phyloP scores from a whole-genome alignment of 2,797 vertebrate species.

The Mergus octosetaceus region DNA sequence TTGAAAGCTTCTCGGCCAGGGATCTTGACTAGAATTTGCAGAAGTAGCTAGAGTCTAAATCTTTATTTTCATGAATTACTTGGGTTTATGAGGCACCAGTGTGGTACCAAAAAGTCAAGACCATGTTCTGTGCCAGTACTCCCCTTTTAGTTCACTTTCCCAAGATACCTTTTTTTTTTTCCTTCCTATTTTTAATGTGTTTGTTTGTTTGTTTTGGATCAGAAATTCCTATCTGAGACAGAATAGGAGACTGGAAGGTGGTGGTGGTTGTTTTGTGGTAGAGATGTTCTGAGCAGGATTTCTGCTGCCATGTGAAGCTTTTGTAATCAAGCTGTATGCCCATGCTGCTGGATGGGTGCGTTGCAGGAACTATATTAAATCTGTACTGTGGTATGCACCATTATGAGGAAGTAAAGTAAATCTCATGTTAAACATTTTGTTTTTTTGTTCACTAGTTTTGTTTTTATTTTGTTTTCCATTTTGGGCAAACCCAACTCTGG shows the following conservation, averaged over 20 bases:
- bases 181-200: not conserved
- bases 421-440: not conserved
- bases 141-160: not conserved
- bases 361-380: not conserved
- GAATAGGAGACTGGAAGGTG: not conserved
- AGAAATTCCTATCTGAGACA: not conserved
- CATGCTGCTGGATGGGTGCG: not conserved
- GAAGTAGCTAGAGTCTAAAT: not conserved
- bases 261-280: not conserved
- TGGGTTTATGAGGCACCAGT: not conserved
- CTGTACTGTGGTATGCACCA: not conserved
- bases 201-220: not conserved
- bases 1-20: slow-evolving; percentile 2
- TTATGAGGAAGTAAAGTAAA: not conserved
- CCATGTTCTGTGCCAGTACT: not conserved
- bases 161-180: not conserved
- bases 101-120: not conserved
- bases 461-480: not conserved
- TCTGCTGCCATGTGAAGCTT: not conserved
- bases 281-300: not conserved
- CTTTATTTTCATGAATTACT: not conserved
- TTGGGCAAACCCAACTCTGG: not conserved
- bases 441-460: not conserved
- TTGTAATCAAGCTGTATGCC: not conserved
- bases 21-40: slow-evolving; percentile 1